Evolutionary conservation across 2,797 vertebrate species (phyloP), one percentile per base, ranked within the genome.

Genomic region (Enteromius argenteus): DNA sequence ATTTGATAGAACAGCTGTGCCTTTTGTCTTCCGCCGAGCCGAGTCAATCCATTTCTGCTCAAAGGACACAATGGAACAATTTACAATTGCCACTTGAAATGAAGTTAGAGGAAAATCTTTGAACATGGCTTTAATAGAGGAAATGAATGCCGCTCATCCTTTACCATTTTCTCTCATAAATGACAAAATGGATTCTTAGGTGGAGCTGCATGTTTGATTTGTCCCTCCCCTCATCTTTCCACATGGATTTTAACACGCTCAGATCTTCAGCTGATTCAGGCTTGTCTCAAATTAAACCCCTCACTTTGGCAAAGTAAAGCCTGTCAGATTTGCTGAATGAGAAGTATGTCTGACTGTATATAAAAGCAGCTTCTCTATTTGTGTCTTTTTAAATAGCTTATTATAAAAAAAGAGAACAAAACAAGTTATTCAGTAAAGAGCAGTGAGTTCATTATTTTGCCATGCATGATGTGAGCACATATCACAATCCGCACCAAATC

Each of bases 21-120:
- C 85, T 80, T 84, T 84, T 84, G 78, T 84, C 77, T 84, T 79
- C 46, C 3, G 32, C 69, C 5, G 5, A 84, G 82, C 23, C 0
- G 49, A 84, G 32, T 42, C 27, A 56, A 80, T 77, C 64, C 69
- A 66, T 76, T 80, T 80, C 71, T 76, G 73, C 73, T 76, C 80
- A 76, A 66, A 75, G 44, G 56, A 84, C 32, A 80, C 73, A 77
- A 80, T 23, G 32, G 53, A 87, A 78, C 73, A 46, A 81, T 42
- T 77, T 81, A 53, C 9, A 75, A 51, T 78, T 78, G 35, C 23
- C 53, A 73, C 62, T 76, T 32, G 32, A 56, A 84, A 81, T 76
- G 23, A 84, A 69, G 76, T 51, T 23, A 35, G 71, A 71, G 49
- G 42, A 17, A 84, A 37, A 84, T 84, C 66, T 84, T 84, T n/a